Evolutionary conservation across 1,140 invertebrate species (phyloP).

Genomic region (Drosophila repleta): DNA sequence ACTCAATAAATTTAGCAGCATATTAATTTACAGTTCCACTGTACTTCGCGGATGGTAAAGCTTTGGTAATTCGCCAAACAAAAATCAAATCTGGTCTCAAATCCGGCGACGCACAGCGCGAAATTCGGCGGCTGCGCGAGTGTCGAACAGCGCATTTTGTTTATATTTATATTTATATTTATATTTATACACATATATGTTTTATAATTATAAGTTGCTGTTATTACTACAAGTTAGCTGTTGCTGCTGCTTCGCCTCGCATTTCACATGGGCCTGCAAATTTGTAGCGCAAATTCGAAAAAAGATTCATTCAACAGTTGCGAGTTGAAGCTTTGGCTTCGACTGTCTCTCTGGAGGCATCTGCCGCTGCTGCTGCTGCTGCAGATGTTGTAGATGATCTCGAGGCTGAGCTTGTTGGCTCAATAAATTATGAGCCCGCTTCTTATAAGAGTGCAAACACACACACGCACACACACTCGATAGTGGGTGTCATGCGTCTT

Average conservation of each 20-base stretch:
- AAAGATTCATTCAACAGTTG: slow-evolving; percentile 64
- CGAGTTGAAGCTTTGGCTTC: slow-evolving; percentile 30
- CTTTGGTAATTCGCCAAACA: slow-evolving; percentile 3
- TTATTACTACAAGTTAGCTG: slow-evolving; percentile 12
- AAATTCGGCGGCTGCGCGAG: slow-evolving; percentile 50
- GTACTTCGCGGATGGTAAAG: not conserved
- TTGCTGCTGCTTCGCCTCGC: slow-evolving; percentile 30
- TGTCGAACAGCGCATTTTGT: slow-evolving; percentile 35
- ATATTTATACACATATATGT: slow-evolving; percentile 46
- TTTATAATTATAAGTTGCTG: slow-evolving; percentile 67
- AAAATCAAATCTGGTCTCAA: slow-evolving; percentile 20
- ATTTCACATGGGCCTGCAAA: slow-evolving; percentile 62
- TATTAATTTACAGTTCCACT: slow-evolving; percentile 7
- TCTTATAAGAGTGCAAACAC: slow-evolving; percentile 71
- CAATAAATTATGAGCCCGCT: slow-evolving; percentile 76
- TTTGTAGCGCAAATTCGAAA: slow-evolving; percentile 60
- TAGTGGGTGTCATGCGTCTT: slow-evolving; percentile 73
- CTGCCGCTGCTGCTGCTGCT: slow-evolving; percentile 6
- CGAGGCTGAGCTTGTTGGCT: slow-evolving; percentile 48
- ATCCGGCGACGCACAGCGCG: slow-evolving; percentile 41
- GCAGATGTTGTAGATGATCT: slow-evolving; percentile 33
- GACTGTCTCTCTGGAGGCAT: slow-evolving; percentile 22
- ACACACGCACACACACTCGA: slow-evolving; percentile 2
- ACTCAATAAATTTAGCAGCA: no score
- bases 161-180: slow-evolving; percentile 50